Evolutionary conservation across 2,888 invertebrate species (phyloP).

Genomic region (Disparrhopalites patrizii): DNA sequence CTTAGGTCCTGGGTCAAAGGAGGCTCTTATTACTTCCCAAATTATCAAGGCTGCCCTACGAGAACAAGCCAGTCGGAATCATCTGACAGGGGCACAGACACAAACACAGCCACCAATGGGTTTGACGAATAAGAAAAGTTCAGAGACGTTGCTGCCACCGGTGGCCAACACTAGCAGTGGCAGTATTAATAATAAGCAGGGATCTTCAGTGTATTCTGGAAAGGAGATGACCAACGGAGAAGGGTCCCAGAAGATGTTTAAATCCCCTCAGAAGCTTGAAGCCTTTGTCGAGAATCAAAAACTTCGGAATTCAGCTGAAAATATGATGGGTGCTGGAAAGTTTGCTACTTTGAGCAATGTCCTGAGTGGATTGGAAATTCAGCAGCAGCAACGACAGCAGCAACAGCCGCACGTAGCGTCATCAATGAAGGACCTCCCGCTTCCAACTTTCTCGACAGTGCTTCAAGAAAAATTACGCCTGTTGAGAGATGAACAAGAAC

Average conservation of each 20-base stretch:
- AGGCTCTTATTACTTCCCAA: too few relatives aligned
- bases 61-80: too few relatives aligned
- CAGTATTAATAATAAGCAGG: too few relatives aligned
- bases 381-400: background rate
- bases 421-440: constrained; percentile 12
- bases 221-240: background rate
- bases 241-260: background rate
- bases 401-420: background rate
- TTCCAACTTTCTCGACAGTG: constrained; percentile 21
- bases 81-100: too few relatives aligned
- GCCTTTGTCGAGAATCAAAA: background rate
- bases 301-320: background rate
- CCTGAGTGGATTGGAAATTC: background rate
- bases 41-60: too few relatives aligned
- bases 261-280: too few relatives aligned
- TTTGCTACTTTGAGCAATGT: too few relatives aligned
- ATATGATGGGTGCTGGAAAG: too few relatives aligned
- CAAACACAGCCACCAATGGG: too few relatives aligned
- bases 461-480: constrained; percentile 25
- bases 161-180: too few relatives aligned
- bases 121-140: background rate
- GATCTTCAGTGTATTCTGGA: too few relatives aligned
- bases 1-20: too few relatives aligned
- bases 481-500: background rate
- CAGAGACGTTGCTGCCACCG: background rate